A percentile compares a stretch with the other conserved stretches of the same genome.
phyloP scores from a whole-genome alignment of 2,113 vertebrate species.

The Sylvia atricapilla region DNA sequence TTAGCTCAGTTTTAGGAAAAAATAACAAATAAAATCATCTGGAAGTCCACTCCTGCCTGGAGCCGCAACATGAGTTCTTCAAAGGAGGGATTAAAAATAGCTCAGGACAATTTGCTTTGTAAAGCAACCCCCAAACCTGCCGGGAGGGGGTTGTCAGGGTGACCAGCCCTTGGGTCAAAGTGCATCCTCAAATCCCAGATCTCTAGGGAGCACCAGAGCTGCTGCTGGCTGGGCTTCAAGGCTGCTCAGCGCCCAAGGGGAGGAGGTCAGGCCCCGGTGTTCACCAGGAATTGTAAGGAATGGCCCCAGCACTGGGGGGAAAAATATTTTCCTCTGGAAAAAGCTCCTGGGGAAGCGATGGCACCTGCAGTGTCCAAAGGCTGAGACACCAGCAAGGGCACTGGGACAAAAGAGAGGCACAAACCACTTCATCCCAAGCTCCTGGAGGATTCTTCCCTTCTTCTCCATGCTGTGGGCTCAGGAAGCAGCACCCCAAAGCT shows the following conservation, averaged over 20 bases:
- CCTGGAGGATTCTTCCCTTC: not conserved
- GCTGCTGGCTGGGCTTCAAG: slow-evolving; percentile 38
- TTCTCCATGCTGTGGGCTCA: fast-evolving
- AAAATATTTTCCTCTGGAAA: not conserved
- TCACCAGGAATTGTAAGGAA: not conserved
- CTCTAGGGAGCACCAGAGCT: not conserved
- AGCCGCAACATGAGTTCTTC: not conserved
- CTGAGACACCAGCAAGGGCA: not conserved
- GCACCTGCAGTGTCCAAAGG: not conserved
- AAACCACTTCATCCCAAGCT: not conserved
- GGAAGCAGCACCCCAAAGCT: fast-evolving
- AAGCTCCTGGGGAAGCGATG: not conserved
- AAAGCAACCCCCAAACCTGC: not conserved
- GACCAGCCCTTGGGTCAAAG: not conserved
- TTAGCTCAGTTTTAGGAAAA: not conserved
- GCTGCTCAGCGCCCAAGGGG: fast-evolving
- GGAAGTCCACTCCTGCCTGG: not conserved
- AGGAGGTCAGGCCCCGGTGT: not conserved
- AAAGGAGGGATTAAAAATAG: slow-evolving; percentile 28
- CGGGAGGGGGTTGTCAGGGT: not conserved
- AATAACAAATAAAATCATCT: not conserved
- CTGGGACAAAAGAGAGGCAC: not conserved
- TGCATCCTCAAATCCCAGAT: not conserved
- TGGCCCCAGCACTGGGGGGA: not conserved
- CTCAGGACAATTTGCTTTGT: not conserved